Conservation (phyloP, 2,797 vertebrate genomes). For the Ataeniobius toweri region DNA sequence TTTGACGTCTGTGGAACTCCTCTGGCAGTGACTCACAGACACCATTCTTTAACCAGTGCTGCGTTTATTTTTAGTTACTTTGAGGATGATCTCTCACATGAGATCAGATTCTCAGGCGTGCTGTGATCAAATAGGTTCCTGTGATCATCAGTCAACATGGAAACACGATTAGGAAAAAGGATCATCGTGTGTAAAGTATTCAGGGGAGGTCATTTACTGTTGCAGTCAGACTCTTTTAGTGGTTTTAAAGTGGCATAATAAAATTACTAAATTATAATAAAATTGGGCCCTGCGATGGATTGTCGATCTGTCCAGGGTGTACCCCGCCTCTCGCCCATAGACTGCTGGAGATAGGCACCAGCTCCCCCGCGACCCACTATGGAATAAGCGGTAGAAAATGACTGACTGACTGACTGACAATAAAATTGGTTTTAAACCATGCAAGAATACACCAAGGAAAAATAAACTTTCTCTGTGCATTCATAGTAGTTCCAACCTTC, state of each 20-base stretch:
- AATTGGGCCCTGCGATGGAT: too few relatives aligned
- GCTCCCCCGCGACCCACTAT: too few relatives aligned
- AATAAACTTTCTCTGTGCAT: too few relatives aligned
- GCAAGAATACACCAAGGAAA: too few relatives aligned
- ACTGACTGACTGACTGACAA: too few relatives aligned
- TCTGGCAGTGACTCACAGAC: conserved; percentile 45
- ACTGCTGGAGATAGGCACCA: too few relatives aligned
- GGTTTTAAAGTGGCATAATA: not conserved
- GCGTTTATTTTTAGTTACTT: conserved; percentile 74
- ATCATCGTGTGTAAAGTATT: not conserved
- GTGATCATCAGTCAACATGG: conserved; percentile 16
- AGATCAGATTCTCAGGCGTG: conserved; percentile 45
- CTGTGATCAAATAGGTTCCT: conserved; percentile 27
- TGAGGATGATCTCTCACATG: conserved; percentile 55
- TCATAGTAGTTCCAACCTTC: too few relatives aligned
- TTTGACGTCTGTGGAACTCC: conserved; percentile 70
- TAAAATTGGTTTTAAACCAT: too few relatives aligned
- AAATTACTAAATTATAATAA: not conserved
- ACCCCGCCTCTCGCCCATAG: too few relatives aligned
- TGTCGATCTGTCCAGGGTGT: too few relatives aligned
- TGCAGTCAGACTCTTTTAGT: not conserved
- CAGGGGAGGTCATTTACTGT: not conserved
- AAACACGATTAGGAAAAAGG: not conserved
- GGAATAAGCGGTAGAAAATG: too few relatives aligned
- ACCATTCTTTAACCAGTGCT: conserved; percentile 65